These are phyloP conservation scores for Scleropages formosus DNA, from an alignment of 2,797 vertebrate species.

Conservation along the genomic window DNA sequence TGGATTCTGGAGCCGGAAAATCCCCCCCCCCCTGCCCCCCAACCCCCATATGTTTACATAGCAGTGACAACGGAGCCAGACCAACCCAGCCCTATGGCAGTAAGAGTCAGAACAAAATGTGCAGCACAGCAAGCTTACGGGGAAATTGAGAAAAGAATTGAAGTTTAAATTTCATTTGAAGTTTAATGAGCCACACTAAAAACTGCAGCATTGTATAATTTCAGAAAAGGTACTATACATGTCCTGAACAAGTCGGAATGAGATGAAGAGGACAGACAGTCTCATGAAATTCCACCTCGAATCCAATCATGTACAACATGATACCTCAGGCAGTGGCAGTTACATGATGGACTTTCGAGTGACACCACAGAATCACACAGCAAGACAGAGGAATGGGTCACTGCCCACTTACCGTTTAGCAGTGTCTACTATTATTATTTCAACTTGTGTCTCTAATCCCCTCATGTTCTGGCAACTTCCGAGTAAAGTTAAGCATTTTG, in stretches of 20 bases:
- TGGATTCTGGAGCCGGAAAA: conserved; percentile 51
- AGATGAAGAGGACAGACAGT: background rate
- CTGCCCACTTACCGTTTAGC: background rate
- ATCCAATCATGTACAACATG: background rate
- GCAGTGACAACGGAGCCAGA: conserved; percentile 46
- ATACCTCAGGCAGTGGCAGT: background rate
- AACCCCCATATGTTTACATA: conserved; percentile 54
- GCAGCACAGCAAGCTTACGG: background rate
- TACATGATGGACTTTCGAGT: conserved; percentile 22
- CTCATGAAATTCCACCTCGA: background rate
- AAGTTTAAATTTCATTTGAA: background rate
- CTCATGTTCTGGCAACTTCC: background rate
- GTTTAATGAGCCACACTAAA: background rate
- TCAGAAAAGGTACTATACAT: background rate
- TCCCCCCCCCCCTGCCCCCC: too few relatives aligned
- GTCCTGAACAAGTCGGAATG: background rate
- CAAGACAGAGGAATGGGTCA: background rate
- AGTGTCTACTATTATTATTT: background rate
- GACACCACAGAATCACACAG: conserved; percentile 29
- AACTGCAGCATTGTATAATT: background rate
- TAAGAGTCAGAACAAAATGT: background rate
- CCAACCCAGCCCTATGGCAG: conserved; percentile 32
- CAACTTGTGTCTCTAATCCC: background rate
- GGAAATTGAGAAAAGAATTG: background rate
- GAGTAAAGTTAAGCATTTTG: background rate